Base-by-base conservation (phyloP, 2,888 invertebrate species). In the Eupithecia exiguata region DNA sequence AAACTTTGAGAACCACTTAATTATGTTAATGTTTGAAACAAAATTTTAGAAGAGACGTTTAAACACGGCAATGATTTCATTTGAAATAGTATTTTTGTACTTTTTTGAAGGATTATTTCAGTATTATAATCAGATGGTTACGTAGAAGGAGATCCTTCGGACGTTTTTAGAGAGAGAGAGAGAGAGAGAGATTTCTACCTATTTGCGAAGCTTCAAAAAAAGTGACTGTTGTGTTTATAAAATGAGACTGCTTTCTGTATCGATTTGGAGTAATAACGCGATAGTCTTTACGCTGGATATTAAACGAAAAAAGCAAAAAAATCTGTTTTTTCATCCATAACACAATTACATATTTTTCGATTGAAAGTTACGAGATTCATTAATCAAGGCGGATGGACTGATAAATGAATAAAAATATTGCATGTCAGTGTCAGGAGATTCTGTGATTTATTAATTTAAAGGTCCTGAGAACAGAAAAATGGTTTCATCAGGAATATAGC, bases 1-100 rank as follows among this genome's bases (percentile, higher is more conserved):
- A 94, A 94, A 94, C 94, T 94, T 94, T 93, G 93, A 93, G 94
- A 94, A 93, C 94, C 94, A 94, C 94, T 94, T 94, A 94, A 94
- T 94, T 94, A 94, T 94, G 94, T 94, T 94, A 94, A 94, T 94
- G 94, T 94, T 94, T 92, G 92, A 94, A 94, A 94, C 94, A 92
- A 93, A 94, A 94, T 94, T 94, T 93, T 91, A 93, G 92, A 91
- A 91, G 91, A 92, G 92, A 93, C 89, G 90, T 91, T 94, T 92
- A 91, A 92, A 92, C 88, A 92, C 86, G 90, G 89, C 91, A 91
- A 92, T 92, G 88, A 91, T 91, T 92, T 90, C 86, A 91, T 90
- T 91, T 88, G 84, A 86, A 89, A 84, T 83, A 81, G 67, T 77
- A 67, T 58, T 70, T 66, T 69, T 68, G 66, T 66, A 61, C 21